These are phyloP conservation scores for Oenanthe melanoleuca DNA, from an alignment of 2,113 vertebrate genomes.

Conservation along the genomic window DNA sequence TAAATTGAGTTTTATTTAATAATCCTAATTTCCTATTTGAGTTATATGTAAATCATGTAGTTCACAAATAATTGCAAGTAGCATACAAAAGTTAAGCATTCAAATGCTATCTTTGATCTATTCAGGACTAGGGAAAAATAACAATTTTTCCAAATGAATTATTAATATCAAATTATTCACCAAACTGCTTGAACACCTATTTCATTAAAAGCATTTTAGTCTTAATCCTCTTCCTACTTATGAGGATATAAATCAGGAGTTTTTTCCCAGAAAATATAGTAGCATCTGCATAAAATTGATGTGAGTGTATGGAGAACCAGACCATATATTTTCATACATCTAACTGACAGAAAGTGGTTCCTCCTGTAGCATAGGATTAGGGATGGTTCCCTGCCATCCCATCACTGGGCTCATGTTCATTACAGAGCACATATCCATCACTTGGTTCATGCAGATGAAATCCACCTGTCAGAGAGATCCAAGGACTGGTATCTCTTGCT, in stretches of 20 bases:
- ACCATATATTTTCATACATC: not conserved
- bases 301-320: not conserved
- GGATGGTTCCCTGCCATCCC: not conserved
- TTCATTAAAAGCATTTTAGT: not conserved
- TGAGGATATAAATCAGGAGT: not conserved
- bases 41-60: not conserved
- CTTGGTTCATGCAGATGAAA: slow-evolving; percentile 29
- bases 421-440: not conserved
- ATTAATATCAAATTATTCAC: not conserved
- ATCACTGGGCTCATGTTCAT: not conserved
- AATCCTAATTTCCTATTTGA: slow-evolving; percentile 16
- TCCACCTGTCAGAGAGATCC: not conserved
- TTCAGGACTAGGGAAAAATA: not conserved
- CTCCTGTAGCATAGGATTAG: not conserved
- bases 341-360: not conserved
- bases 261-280: not conserved
- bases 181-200: not conserved
- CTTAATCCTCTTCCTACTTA: not conserved
- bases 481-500: slow-evolving; percentile 21
- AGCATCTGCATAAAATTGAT: not conserved
- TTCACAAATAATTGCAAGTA: slow-evolving; percentile 27
- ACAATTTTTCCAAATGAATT: not conserved
- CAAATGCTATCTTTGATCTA: not conserved
- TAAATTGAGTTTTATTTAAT: slow-evolving; percentile 43
- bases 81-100: not conserved